Percentiles rank a stretch among this genome's conserved stretches.
These are phyloP conservation scores for Allacma fusca DNA, from an alignment of 2,888 invertebrate genomes.

Conservation along the genomic window DNA sequence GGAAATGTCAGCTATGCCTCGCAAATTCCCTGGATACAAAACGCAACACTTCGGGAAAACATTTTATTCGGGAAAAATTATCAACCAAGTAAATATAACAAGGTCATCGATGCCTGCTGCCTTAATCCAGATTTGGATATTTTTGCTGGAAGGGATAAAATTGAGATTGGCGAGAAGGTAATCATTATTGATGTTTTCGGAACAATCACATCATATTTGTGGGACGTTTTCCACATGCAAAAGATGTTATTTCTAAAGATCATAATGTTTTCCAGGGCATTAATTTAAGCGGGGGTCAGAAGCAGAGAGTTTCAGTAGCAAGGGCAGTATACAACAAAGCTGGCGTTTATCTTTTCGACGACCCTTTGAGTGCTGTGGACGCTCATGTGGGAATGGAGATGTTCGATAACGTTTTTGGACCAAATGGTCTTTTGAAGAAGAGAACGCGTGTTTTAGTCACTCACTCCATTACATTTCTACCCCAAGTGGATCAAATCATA, in stretches of 20 bases:
- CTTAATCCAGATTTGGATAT: slow-evolving; percentile 90
- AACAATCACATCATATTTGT: too few species aligned
- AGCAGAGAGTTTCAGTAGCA: slow-evolving; percentile 75
- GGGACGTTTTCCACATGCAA: too few species aligned
- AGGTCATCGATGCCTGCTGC: slow-evolving; percentile 88
- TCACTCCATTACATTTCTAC: slow-evolving; percentile 91
- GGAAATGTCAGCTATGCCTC: slow-evolving; percentile 81
- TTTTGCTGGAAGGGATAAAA: slow-evolving; percentile 92
- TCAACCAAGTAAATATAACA: slow-evolving; percentile 77
- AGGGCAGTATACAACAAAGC: slow-evolving; percentile 63
- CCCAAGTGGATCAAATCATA: slow-evolving; percentile 70
- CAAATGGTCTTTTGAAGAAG: slow-evolving; percentile 62
- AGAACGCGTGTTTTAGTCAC: slow-evolving; percentile 91
- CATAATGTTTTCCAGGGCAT: slow-evolving; percentile 69
- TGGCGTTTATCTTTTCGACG: slow-evolving; percentile 69
- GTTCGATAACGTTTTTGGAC: slow-evolving; percentile 69
- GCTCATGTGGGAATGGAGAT: slow-evolving; percentile 71
- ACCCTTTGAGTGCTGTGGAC: slow-evolving; percentile 82
- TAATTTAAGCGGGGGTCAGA: slow-evolving; percentile 82
- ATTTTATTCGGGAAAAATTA: slow-evolving; percentile 84
- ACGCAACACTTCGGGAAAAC: slow-evolving; percentile 66
- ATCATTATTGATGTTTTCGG: too few species aligned
- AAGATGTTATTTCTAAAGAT: neutral
- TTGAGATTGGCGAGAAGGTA: slow-evolving; percentile 96
- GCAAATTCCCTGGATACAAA: slow-evolving; percentile 98